These are phyloP conservation scores for Sympetrum striolatum DNA, from an alignment of 2,888 invertebrate species.

Conservation along the genomic window DNA sequence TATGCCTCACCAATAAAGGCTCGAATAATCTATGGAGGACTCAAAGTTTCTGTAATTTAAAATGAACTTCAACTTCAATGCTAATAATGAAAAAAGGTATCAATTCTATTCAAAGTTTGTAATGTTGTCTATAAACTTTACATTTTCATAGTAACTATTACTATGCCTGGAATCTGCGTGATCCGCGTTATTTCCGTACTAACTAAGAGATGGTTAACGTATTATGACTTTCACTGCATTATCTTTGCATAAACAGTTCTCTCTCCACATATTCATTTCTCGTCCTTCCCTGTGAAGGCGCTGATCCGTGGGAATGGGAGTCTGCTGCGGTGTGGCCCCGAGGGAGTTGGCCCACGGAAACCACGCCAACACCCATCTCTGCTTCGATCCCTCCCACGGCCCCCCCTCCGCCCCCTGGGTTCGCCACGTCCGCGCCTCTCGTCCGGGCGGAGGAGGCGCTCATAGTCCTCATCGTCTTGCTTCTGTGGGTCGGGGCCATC, in stretches of 20 bases:
- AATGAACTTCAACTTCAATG: no score
- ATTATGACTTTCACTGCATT: no score
- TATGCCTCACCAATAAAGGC: no score
- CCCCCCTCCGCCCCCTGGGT: constrained; percentile 60
- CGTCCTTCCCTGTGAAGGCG: not conserved
- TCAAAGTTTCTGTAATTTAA: no score
- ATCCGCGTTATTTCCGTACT: no score
- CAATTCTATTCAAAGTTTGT: no score
- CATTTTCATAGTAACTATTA: no score
- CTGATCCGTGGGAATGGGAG: not conserved
- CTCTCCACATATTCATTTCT: not conserved
- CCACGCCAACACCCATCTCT: constrained; percentile 5
- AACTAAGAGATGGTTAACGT: no score
- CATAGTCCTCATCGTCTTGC: constrained; percentile 82
- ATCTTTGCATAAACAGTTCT: not conserved
- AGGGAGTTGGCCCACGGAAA: not conserved
- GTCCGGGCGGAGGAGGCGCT: constrained; percentile 85
- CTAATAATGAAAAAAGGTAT: no score
- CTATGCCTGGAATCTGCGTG: no score
- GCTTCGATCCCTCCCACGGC: not conserved
- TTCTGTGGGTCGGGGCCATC: constrained; percentile 89
- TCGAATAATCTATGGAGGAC: no score
- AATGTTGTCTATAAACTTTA: no score
- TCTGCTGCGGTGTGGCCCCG: constrained; percentile 11
- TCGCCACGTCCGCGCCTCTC: constrained; percentile 60